A percentile compares a stretch with the other conserved stretches of the same genome.
phyloP scores from a whole-genome alignment of 2,888 invertebrate genomes.

The Trachelus stipa region DNA sequence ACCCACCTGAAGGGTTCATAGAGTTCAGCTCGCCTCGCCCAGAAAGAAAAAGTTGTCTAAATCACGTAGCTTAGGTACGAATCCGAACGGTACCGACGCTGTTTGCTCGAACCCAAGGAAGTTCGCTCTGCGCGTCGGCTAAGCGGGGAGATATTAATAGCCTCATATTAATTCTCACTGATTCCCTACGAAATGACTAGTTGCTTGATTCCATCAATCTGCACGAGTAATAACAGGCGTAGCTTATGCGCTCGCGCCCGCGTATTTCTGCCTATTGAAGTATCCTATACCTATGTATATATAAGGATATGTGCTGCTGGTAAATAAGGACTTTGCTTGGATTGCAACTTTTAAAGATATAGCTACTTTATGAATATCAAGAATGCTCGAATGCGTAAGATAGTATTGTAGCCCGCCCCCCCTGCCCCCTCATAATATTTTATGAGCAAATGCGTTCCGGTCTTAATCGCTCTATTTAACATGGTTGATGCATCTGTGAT shows the following conservation, averaged over 20 bases:
- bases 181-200: conserved; percentile 63
- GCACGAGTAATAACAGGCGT: conserved; percentile 61
- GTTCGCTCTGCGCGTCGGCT: conserved; percentile 19
- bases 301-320: background rate
- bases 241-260: conserved; percentile 22
- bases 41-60: conserved; percentile 47
- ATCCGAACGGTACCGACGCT: conserved; percentile 18
- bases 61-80: conserved; percentile 48
- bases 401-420: background rate
- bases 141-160: conserved; percentile 62
- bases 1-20: conserved; percentile 46
- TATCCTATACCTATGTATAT: background rate
- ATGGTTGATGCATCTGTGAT: background rate
- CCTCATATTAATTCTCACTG: conserved; percentile 64
- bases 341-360: background rate
- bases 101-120: conserved; percentile 26
- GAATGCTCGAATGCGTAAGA: background rate
- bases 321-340: background rate
- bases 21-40: conserved; percentile 39
- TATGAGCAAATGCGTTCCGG: background rate
- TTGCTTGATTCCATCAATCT: conserved; percentile 65
- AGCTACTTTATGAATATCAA: background rate
- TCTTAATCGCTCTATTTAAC: background rate
- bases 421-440: too few relatives aligned
- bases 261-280: background rate